Percentiles rank a stretch among this genome's conserved stretches.
Conservation (phyloP, 2,888 invertebrate species). For the Idaea biselata region DNA sequence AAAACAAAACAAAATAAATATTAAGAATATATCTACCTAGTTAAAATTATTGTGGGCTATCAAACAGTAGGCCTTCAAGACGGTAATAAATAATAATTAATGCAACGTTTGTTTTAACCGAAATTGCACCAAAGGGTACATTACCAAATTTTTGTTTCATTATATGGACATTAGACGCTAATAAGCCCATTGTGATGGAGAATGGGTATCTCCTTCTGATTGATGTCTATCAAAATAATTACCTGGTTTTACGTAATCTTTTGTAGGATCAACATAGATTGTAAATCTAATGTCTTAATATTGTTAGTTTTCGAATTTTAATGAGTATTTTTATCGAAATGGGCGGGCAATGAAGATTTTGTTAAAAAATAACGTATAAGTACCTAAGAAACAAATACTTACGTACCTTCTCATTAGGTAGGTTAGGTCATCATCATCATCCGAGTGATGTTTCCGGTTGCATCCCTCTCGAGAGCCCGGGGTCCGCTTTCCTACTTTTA, state of each 20-base stretch:
- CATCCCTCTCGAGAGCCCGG: no score
- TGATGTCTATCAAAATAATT: slow-evolving; percentile 42
- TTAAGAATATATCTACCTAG: no score
- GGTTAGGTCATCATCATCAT: no score
- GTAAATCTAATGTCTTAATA: slow-evolving; percentile 28
- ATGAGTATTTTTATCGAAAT: background rate
- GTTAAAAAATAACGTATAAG: background rate
- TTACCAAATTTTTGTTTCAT: slow-evolving; percentile 22
- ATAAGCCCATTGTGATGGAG: slow-evolving; percentile 38
- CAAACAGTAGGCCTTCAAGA: no score
- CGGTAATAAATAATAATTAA: no score
- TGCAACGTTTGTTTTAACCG: background rate
- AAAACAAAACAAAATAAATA: no score
- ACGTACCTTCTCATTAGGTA: background rate
- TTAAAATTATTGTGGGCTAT: no score
- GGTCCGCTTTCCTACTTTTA: no score
- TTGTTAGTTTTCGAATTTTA: background rate
- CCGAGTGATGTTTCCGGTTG: no score
- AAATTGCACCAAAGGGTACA: background rate
- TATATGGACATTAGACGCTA: slow-evolving; percentile 35
- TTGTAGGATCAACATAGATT: slow-evolving; percentile 50
- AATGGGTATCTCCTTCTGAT: slow-evolving; percentile 19
- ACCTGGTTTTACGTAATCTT: slow-evolving; percentile 53
- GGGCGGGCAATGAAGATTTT: background rate
- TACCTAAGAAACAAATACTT: slow-evolving; percentile 5